Evolutionary conservation across 2,113 vertebrate species (phyloP).

Genomic region (Apaloderma vittatum): DNA sequence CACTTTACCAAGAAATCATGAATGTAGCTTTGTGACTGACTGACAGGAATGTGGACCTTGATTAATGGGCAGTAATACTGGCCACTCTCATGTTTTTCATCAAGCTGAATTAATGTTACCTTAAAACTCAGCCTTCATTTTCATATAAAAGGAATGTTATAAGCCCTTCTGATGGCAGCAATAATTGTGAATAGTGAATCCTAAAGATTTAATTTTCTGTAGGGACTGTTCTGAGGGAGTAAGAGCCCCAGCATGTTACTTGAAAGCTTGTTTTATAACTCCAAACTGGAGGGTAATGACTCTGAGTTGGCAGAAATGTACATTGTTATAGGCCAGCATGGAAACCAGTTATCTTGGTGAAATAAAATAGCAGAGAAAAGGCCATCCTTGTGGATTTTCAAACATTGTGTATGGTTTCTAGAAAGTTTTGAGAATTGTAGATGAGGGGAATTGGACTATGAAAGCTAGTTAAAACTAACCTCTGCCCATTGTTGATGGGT

Average conservation of each 20-base stretch:
- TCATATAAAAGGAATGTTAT: not conserved
- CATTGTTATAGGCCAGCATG: not conserved
- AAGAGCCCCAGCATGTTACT: not conserved
- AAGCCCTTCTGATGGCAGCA: not conserved
- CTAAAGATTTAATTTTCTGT: not conserved
- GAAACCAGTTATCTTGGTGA: not conserved
- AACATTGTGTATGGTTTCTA: not conserved
- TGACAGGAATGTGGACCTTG: not conserved
- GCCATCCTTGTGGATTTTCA: not conserved
- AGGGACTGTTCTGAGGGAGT: not conserved
- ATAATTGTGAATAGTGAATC: not conserved
- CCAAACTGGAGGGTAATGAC: not conserved
- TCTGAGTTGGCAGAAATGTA: not conserved
- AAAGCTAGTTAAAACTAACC: not conserved
- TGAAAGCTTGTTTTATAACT: not conserved
- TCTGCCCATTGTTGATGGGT: not conserved
- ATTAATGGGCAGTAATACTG: not conserved
- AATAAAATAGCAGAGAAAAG: not conserved
- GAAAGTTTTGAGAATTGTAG: not conserved
- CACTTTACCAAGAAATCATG: not conserved
- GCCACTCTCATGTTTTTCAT: not conserved
- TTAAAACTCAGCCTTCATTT: not conserved
- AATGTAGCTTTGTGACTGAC: not conserved
- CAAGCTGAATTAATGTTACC: not conserved
- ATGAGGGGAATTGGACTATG: not conserved